Base-by-base conservation (phyloP, 2,113 vertebrate genomes). In the Oryzias javanicus region DNA sequence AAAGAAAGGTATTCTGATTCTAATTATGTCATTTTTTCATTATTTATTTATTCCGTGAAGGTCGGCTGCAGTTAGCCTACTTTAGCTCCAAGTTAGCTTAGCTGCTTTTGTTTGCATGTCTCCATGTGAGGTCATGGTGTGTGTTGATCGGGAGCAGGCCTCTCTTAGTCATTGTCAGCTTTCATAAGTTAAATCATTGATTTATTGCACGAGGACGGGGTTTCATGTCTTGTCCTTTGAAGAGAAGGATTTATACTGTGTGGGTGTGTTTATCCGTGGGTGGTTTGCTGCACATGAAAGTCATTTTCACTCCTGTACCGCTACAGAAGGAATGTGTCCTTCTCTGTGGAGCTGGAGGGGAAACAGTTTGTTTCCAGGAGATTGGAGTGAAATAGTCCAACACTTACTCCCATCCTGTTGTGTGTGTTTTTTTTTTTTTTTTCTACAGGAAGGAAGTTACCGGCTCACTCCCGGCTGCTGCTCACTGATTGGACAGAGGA, bases 401-500 rank as follows among this genome's bases (percentile, higher is more conserved):
- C 65, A 24, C 71, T 78, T 83, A 73, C 49, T 89, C 49, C 40
- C 56, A 74, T 81, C 74, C 50, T 89, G 70, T 83, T 79, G 41
- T 84, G 47, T 69, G 60, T 63, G 85, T 55, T 8, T 55, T 20
- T 42, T 53, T 13, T 35, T 53, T 40, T 48, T 18, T 16, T 16
- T 53, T 52, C 80, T 64, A 77, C 67, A 93, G 93, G 74, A 89
- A 83, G 66, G 72, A 68, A 70, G 55, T 16, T 40, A 22, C 42
- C 19, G 5, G 77, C 82, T 64, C 83, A 86, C 24, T 68, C 67
- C 27, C 78, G 86, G 61, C 72, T 67, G 27, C 80, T 91, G 86
- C 54, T 88, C 48, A 86, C 92, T 63, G 86, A 93, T 67, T 98
- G 96, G 95, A 92, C 93, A n/a, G 94, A 95, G 80, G 92, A 93